phyloP scores from a whole-genome alignment of 2,888 invertebrate genomes.

The Hirtodrosophila alboralis region DNA sequence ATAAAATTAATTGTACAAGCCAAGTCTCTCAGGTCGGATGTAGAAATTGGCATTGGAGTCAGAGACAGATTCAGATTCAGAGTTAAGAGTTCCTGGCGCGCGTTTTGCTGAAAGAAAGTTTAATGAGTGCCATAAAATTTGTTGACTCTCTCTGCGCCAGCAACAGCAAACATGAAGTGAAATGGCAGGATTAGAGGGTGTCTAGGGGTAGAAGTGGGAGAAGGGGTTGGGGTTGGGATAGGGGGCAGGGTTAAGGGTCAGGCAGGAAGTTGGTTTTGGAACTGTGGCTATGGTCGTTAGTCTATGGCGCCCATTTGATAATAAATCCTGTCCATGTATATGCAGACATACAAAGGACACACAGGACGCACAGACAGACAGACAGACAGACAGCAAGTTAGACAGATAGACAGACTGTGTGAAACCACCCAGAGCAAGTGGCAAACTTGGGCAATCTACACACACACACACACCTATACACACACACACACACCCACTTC shows the following conservation, averaged over 20 bases:
- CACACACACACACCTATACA: not conserved
- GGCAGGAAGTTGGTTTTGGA: conserved; percentile 30
- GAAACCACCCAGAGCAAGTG: conserved; percentile 31
- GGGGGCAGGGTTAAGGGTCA: not conserved
- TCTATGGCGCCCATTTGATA: conserved; percentile 77
- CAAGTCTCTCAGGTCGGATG: conserved; percentile 15
- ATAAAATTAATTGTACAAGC: conserved; percentile 42
- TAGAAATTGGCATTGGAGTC: conserved; percentile 21
- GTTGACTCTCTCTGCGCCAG: conserved; percentile 70
- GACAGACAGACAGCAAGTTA: not conserved
- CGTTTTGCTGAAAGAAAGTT: conserved; percentile 73
- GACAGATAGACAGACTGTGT: conserved; percentile 2
- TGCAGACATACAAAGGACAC: conserved; percentile 14
- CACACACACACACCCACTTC: conserved; percentile 15
- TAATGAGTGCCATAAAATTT: conserved; percentile 78
- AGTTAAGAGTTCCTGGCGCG: conserved; percentile 38
- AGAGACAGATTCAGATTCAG: conserved; percentile 3
- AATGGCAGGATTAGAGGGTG: too few relatives aligned
- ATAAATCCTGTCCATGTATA: conserved; percentile 66
- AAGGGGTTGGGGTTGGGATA: too few relatives aligned
- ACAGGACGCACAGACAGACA: conserved; percentile 5
- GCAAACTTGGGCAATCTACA: conserved; percentile 29
- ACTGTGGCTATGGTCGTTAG: conserved; percentile 69
- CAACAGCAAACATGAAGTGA: conserved; percentile 3
- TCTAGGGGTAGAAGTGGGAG: too few relatives aligned